Percentiles rank a stretch among this genome's conserved stretches.
These are phyloP conservation scores for Steromphala cineraria DNA, from an alignment of 2,888 invertebrate species.

Conservation along the genomic window DNA sequence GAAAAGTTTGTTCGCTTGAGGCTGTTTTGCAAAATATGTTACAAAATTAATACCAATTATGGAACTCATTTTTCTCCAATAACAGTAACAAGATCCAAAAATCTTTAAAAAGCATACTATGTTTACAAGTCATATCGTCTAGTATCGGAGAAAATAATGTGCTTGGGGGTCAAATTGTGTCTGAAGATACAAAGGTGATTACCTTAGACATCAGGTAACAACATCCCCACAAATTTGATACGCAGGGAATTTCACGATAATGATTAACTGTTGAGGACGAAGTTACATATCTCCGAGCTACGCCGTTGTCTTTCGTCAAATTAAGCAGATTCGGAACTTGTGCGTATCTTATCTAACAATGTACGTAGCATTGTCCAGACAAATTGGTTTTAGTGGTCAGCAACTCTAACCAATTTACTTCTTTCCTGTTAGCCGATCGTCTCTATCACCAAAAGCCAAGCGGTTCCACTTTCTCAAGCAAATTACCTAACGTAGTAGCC, in stretches of 20 bases:
- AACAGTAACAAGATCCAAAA: background rate
- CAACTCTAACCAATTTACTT: conserved; percentile 2
- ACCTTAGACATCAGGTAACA: background rate
- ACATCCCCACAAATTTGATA: background rate
- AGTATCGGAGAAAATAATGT: background rate
- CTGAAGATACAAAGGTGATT: background rate
- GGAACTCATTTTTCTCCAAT: background rate
- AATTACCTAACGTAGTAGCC: conserved; percentile 10
- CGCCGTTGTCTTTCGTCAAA: background rate
- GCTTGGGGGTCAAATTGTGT: background rate
- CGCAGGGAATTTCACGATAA: background rate
- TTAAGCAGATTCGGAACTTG: background rate
- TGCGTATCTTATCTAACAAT: conserved; percentile 12
- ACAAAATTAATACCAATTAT: background rate
- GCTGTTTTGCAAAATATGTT: background rate
- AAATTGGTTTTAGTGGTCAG: conserved; percentile 7
- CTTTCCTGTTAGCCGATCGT: background rate
- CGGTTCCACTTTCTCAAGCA: background rate
- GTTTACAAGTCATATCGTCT: background rate
- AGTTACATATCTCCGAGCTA: background rate
- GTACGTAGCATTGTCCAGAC: conserved; percentile 13
- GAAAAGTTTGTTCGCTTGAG: background rate
- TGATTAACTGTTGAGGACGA: background rate
- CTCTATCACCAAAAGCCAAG: background rate
- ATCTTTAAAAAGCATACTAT: background rate